phyloP scores from a whole-genome alignment of 2,113 vertebrate genomes.

The Chitala chitala region DNA sequence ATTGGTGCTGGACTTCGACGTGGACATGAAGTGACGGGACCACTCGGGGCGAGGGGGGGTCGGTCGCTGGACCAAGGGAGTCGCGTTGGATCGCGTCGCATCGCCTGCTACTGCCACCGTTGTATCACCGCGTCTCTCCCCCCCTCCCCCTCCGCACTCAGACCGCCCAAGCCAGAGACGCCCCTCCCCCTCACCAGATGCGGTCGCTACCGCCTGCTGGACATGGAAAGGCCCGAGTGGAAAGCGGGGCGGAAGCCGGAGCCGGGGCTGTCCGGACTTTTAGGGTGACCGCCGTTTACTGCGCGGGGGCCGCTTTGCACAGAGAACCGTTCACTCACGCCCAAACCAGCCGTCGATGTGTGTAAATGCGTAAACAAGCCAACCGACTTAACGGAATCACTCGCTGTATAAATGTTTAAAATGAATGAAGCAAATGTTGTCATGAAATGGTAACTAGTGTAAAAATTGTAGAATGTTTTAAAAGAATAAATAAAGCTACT shows the following conservation, averaged over 20 bases:
- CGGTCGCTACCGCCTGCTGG: slow-evolving; percentile 44
- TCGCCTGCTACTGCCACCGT: too few species aligned
- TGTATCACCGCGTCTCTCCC: too few species aligned
- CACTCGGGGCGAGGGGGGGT: neutral
- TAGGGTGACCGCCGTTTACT: too few species aligned
- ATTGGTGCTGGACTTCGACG: slow-evolving; percentile 98
- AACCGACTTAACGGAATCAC: slow-evolving; percentile 30
- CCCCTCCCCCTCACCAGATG: slow-evolving; percentile 42
- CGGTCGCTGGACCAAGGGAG: neutral
- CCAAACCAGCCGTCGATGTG: slow-evolving; percentile 73
- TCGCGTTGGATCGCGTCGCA: too few species aligned
- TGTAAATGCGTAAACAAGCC: slow-evolving; percentile 43
- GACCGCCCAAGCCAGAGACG: neutral
- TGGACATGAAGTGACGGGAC: slow-evolving; percentile 91
- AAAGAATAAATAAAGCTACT: slow-evolving; percentile 6
- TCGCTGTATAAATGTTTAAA: slow-evolving; percentile 27
- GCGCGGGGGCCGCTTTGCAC: slow-evolving; percentile 74
- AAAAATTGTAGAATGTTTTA: slow-evolving; percentile 15
- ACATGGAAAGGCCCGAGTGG: slow-evolving; percentile 55
- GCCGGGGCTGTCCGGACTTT: too few species aligned
- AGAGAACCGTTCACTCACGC: slow-evolving; percentile 79
- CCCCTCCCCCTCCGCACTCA: too few species aligned
- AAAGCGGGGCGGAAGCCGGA: too few species aligned
- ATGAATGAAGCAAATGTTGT: slow-evolving; percentile 25
- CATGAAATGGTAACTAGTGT: slow-evolving; percentile 21